phyloP scores from a whole-genome alignment of 2,888 invertebrate species.

The Julus scanicus region DNA sequence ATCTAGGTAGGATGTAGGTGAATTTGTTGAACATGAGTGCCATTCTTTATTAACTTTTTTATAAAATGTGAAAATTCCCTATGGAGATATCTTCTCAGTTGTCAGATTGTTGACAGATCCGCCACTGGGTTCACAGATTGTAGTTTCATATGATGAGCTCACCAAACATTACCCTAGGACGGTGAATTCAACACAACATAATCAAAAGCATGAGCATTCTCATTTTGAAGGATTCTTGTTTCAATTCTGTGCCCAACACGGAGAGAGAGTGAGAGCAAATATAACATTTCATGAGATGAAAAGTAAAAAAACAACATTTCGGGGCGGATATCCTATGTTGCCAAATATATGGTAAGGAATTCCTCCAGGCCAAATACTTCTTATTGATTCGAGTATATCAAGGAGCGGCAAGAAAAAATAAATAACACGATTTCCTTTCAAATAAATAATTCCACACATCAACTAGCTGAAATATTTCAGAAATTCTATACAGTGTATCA shows the following conservation, averaged over 20 bases:
- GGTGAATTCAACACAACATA: not conserved
- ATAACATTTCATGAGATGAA: not conserved
- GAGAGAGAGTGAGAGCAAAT: not conserved
- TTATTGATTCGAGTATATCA: not conserved
- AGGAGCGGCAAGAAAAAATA: not conserved
- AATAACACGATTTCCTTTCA: constrained; percentile 22
- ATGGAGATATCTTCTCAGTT: too few relatives aligned
- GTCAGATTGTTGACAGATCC: too few relatives aligned
- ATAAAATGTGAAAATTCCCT: too few relatives aligned
- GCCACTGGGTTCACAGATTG: too few relatives aligned
- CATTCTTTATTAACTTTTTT: too few relatives aligned
- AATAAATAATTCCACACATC: constrained; percentile 35
- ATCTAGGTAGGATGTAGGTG: too few relatives aligned
- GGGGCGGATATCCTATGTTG: constrained; percentile 15
- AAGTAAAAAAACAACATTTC: not conserved
- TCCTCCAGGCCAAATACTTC: not conserved
- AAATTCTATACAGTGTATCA: constrained; percentile 27
- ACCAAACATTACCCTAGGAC: too few relatives aligned
- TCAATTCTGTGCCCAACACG: not conserved
- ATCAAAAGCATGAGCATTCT: not conserved
- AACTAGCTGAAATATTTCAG: constrained; percentile 16
- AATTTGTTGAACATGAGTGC: too few relatives aligned
- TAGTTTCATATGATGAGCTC: too few relatives aligned
- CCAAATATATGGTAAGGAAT: constrained; percentile 30
- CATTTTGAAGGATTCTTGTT: not conserved